phyloP scores from a whole-genome alignment of 2,888 invertebrate genomes.

The Eristalis arbustorum region DNA sequence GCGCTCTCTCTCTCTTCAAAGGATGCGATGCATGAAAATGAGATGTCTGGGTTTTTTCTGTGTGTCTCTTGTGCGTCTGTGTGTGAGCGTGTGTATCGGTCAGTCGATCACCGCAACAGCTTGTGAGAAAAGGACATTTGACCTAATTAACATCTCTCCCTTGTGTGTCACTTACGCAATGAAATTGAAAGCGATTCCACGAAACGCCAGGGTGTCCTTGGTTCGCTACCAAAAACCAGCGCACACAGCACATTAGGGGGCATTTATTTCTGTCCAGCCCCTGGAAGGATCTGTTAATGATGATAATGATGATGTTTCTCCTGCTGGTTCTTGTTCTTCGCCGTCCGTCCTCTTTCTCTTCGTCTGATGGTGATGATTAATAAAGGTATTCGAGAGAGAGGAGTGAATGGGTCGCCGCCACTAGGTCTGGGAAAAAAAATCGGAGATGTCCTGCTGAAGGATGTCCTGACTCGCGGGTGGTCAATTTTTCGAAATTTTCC shows the following conservation, averaged over 20 bases:
- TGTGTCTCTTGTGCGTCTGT: neutral
- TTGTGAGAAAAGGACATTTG: slow-evolving; percentile 50
- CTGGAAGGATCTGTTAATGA: neutral
- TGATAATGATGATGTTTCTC: neutral
- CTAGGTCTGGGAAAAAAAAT: neutral
- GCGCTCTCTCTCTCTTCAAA: slow-evolving; percentile 58
- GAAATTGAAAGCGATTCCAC: slow-evolving; percentile 35
- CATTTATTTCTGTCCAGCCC: slow-evolving; percentile 5
- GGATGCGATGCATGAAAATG: slow-evolving; percentile 64
- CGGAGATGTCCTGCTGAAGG: too few species aligned
- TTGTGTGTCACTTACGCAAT: slow-evolving; percentile 41
- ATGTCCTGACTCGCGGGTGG: too few species aligned
- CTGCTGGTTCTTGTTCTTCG: neutral
- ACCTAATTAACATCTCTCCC: slow-evolving; percentile 51
- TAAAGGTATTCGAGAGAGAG: neutral
- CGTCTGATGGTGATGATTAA: neutral
- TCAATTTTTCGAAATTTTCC: too few species aligned
- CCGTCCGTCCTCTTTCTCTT: neutral
- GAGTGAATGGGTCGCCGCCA: neutral
- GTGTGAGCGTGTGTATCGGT: neutral
- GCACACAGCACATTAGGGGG: neutral
- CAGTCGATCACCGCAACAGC: neutral
- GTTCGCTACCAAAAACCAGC: neutral
- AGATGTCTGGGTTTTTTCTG: slow-evolving; percentile 45
- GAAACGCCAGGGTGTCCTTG: slow-evolving; percentile 16